Conservation (phyloP, 2,888 invertebrate genomes). For the Nomada fabriciana region DNA sequence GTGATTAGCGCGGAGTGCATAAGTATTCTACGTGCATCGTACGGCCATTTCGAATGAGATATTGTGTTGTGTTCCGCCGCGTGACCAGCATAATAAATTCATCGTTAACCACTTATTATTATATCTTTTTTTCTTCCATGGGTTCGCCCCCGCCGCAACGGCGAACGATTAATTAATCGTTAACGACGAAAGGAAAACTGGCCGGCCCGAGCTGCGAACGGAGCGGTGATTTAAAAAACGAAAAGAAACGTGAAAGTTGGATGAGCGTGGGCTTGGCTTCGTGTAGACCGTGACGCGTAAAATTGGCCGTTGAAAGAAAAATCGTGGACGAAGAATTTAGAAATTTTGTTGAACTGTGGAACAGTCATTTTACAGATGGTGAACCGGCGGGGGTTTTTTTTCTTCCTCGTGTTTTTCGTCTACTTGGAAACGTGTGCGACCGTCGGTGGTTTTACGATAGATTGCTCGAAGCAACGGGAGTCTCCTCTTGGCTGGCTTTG, state of each 20-base stretch:
- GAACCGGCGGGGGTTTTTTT: no score
- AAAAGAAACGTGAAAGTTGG: slow-evolving; percentile 45
- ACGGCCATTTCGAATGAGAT: slow-evolving; percentile 55
- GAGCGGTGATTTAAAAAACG: slow-evolving; percentile 35
- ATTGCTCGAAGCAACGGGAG: not conserved
- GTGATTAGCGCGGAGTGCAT: slow-evolving; percentile 42
- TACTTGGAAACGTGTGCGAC: not conserved
- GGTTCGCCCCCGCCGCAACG: no score
- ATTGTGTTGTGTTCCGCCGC: slow-evolving; percentile 57
- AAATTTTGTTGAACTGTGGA: no score
- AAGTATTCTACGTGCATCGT: slow-evolving; percentile 54
- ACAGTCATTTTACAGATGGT: no score
- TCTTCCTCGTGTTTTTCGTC: no score
- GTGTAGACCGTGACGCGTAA: slow-evolving; percentile 2
- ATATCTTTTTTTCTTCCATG: not conserved
- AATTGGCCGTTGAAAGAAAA: slow-evolving; percentile 39
- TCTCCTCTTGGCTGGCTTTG: not conserved
- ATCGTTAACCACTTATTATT: slow-evolving; percentile 50
- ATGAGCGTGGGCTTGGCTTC: no score
- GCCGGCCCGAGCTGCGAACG: not conserved
- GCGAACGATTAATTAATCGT: slow-evolving; percentile 44
- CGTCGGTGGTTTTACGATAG: not conserved
- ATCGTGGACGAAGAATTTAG: not conserved
- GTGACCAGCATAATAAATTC: slow-evolving; percentile 46
- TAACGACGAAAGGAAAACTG: slow-evolving; percentile 41